Evolutionary conservation across 2,888 invertebrate species (phyloP).

Genomic region (Mylabris sibirica): DNA sequence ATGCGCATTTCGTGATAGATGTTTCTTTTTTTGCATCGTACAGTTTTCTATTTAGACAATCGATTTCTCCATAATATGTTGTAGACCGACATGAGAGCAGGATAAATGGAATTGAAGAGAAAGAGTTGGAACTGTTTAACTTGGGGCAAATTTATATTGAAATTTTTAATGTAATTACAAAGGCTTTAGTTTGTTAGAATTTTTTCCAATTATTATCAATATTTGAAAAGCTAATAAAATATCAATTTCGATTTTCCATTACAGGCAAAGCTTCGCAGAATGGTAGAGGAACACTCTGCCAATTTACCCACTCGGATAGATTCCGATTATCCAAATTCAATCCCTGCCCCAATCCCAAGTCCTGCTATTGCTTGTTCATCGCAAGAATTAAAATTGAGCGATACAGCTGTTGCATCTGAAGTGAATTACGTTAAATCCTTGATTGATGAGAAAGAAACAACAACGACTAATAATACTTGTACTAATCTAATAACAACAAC

Average conservation of each 20-base stretch:
- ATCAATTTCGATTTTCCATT: constrained; percentile 32
- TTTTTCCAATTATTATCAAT: too few relatives aligned
- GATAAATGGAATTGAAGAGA: background rate
- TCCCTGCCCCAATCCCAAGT: constrained; percentile 50
- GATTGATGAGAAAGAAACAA: constrained; percentile 44
- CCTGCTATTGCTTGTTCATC: constrained; percentile 43
- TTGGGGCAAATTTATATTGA: background rate
- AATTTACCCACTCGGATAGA: constrained; percentile 58
- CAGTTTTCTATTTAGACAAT: background rate
- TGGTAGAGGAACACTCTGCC: constrained; percentile 84
- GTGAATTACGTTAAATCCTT: constrained; percentile 39
- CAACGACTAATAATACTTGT: constrained; percentile 21
- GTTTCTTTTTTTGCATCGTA: background rate
- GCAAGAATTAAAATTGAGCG: constrained; percentile 46
- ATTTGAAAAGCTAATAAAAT: background rate
- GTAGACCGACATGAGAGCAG: background rate
- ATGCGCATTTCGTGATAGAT: background rate
- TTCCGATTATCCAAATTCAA: constrained; percentile 56
- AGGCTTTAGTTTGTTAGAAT: too few relatives aligned
- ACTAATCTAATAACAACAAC: background rate
- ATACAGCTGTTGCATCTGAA: constrained; percentile 42
- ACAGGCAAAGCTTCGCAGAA: constrained; percentile 68
- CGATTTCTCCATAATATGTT: background rate
- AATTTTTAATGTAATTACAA: background rate
- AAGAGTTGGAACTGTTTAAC: background rate